phyloP scores from a whole-genome alignment of 2,113 vertebrate genomes.

The Ceyx cyanopectus region DNA sequence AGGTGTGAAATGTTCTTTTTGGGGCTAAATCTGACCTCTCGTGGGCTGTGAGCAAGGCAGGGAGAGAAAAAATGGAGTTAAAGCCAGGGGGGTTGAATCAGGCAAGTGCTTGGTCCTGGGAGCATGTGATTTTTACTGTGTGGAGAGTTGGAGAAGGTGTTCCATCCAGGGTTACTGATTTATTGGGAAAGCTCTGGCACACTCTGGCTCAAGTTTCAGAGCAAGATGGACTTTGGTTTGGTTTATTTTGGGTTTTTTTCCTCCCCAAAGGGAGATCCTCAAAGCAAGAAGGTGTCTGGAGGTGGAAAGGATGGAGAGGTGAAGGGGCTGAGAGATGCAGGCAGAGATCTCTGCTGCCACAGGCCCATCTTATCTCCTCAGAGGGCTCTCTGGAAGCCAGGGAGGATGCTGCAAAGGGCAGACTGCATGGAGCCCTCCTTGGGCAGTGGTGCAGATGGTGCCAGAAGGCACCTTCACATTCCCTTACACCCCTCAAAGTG shows the following conservation, averaged over 20 bases:
- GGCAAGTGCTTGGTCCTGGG: background rate
- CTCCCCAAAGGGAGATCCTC: background rate
- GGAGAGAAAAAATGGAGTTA: background rate
- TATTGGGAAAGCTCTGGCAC: background rate
- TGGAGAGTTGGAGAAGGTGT: background rate
- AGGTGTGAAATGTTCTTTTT: background rate
- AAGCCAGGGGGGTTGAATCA: background rate
- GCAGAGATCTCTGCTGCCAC: background rate
- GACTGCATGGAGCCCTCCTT: background rate
- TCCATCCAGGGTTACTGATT: background rate
- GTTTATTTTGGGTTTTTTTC: background rate
- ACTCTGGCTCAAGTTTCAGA: background rate
- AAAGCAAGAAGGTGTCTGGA: rapidly evolving
- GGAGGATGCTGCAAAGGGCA: background rate
- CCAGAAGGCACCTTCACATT: background rate
- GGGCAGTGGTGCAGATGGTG: rapidly evolving
- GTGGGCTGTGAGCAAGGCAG: background rate
- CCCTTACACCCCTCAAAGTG: no score
- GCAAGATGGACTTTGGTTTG: background rate
- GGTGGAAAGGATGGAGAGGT: background rate
- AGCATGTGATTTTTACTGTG: rapidly evolving
- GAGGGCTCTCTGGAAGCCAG: background rate
- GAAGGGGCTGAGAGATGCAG: background rate
- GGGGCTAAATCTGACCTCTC: background rate
- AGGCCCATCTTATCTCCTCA: background rate